A percentile compares a stretch with the other conserved stretches of the same genome.
Evolutionary conservation across 2,888 invertebrate genomes (phyloP).

Genomic region (Sericinus montela): DNA sequence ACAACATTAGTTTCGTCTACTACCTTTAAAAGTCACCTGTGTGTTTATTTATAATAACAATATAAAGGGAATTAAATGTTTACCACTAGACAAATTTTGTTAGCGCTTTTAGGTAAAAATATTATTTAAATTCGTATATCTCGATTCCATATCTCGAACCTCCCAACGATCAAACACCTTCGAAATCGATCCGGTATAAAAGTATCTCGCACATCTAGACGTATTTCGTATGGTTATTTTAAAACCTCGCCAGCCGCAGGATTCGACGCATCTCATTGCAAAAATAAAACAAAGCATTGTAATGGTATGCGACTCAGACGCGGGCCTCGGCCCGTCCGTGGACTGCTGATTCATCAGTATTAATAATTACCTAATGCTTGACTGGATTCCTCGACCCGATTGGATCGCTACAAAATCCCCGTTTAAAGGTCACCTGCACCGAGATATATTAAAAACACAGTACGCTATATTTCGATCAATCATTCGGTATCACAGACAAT

Average conservation of each 20-base stretch:
- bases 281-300: constrained; percentile 17
- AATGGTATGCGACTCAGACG: constrained; percentile 18
- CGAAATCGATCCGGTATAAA: not conserved
- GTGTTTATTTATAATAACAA: no score
- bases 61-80: no score
- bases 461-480: no score
- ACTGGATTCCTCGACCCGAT: constrained; percentile 10
- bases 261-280: constrained; percentile 17
- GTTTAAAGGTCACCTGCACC: not conserved
- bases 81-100: no score
- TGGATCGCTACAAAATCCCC: not conserved
- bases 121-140: no score
- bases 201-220: not conserved
- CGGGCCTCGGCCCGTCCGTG: constrained; percentile 10
- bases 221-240: constrained; percentile 6
- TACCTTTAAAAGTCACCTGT: no score
- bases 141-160: no score
- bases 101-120: no score
- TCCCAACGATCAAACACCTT: no score
- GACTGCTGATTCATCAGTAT: constrained; percentile 18
- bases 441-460: no score
- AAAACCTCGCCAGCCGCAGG: constrained; percentile 7
- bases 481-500: no score
- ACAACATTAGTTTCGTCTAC: no score
- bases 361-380: constrained; percentile 18